Conservation (phyloP, 1,140 invertebrate species). For the Tribolium castaneum region DNA sequence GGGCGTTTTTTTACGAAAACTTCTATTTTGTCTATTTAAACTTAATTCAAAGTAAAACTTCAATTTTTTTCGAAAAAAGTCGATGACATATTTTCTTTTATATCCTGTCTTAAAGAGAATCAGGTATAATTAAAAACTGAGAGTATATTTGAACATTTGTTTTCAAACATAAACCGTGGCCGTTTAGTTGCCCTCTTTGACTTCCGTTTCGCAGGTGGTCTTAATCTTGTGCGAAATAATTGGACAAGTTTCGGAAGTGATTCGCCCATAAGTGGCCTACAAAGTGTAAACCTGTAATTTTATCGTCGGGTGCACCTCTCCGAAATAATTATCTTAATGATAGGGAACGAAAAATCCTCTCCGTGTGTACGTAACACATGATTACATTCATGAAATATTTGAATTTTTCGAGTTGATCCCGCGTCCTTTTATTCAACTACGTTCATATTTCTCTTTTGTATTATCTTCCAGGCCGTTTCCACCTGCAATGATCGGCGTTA, state of each 20-base stretch:
- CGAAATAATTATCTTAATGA: conserved; percentile 1
- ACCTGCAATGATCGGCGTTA: conserved; percentile 61
- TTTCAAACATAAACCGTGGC: too few species aligned
- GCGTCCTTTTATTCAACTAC: conserved; percentile 46
- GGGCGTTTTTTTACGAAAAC: too few species aligned
- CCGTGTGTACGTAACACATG: conserved; percentile 36
- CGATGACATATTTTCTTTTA: too few species aligned
- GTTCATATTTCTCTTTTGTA: conserved; percentile 59
- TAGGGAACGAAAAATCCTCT: background rate
- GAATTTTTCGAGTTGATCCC: conserved; percentile 54
- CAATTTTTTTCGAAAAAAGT: too few species aligned
- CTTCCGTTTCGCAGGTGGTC: background rate
- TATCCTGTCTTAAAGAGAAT: too few species aligned
- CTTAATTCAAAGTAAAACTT: too few species aligned
- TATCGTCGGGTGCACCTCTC: background rate
- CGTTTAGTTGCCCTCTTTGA: too few species aligned
- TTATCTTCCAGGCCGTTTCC: conserved; percentile 63
- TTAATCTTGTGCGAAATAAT: background rate
- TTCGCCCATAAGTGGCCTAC: background rate
- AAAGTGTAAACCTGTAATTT: conserved; percentile 14
- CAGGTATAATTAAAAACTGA: too few species aligned
- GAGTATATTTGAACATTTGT: too few species aligned
- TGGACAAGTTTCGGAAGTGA: conserved; percentile 18
- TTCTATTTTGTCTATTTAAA: too few species aligned
- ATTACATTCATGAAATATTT: conserved; percentile 52